Base-by-base conservation (phyloP, 2,113 vertebrate species). In the Thryonomys swinderianus region DNA sequence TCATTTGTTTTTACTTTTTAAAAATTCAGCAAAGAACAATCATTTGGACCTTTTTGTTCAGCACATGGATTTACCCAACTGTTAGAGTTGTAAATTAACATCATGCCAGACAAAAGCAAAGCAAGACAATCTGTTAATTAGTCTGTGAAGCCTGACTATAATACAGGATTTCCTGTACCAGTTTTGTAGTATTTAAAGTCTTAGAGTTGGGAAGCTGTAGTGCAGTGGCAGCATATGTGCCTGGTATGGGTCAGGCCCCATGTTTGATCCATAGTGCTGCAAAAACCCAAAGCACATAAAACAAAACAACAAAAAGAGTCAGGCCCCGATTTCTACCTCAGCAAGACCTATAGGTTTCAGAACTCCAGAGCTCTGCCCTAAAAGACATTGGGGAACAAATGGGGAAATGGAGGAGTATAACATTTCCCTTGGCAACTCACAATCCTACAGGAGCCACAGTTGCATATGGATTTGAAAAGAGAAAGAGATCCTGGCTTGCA, bases 1-100 rank as follows among this genome's bases (percentile, higher is more conserved):
- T 87, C 18, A 17, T 78, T 84, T 67, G 53, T 21, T 83, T 86
- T 90, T 79, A 37, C 37, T 61, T 51, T 92, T 66, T 42, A 71
- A 81, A 76, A 83, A 18, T 88, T n/a, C 48, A 66, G 81, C 32
- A 59, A 25, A 59, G 66, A n/a, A 79, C 84, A 86, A 32, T n/a
- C 30, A n/a, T 45, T 53, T 37, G 37, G 69, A 51, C 34, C 45
- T 89, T 89, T 83, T 48, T 89, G 48, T 94, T 82, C 37, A 67
- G 61, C 27, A 0, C 67, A 40, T 53, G 40, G 67, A n/a, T 61
- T 32, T 55, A 42, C 21, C 71, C 14, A 53, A 16, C 6, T 73
- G 81, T 71, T 42, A 61, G 30, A 40, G 0, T 0, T n/a, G 13
- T 11, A 40, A 20, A 6, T 0, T 67, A 80, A 53, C 23, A 2